Evolutionary conservation across 2,113 vertebrate species (phyloP).

Genomic region (Stictonetta naevosa): DNA sequence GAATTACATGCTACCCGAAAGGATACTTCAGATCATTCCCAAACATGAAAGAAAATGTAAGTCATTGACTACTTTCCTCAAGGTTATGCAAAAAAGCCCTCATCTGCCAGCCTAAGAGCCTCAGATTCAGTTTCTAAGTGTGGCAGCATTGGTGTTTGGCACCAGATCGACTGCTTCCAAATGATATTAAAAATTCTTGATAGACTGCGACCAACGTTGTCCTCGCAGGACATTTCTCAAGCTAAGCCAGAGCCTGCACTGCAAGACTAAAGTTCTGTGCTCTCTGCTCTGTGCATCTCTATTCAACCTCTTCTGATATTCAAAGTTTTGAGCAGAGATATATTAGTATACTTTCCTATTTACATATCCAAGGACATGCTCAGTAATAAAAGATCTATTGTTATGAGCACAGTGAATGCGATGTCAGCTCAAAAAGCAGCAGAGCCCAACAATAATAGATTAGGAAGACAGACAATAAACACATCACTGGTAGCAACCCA

Average conservation of each 20-base stretch:
- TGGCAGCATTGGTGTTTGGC: rapidly evolving
- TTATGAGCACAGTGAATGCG: background rate
- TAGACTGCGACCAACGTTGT: background rate
- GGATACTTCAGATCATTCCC: background rate
- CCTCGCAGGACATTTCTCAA: background rate
- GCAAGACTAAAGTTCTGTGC: background rate
- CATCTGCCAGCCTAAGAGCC: background rate
- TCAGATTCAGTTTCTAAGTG: background rate
- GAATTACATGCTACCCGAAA: background rate
- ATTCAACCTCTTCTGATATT: no score
- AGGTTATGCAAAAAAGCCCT: background rate
- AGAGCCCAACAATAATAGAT: background rate
- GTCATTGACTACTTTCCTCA: background rate
- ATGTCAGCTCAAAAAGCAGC: background rate
- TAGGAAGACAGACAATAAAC: background rate
- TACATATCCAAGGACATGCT: background rate
- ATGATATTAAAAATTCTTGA: background rate
- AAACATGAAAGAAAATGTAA: background rate
- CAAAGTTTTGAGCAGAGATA: background rate
- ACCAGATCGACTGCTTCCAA: background rate
- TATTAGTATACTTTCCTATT: background rate
- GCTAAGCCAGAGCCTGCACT: background rate
- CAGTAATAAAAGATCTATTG: background rate
- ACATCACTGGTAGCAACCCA: background rate
- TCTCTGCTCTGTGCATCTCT: no score